These are phyloP conservation scores for Glaucomys volans DNA, from an alignment of 2,113 vertebrate genomes.

Conservation along the genomic window DNA sequence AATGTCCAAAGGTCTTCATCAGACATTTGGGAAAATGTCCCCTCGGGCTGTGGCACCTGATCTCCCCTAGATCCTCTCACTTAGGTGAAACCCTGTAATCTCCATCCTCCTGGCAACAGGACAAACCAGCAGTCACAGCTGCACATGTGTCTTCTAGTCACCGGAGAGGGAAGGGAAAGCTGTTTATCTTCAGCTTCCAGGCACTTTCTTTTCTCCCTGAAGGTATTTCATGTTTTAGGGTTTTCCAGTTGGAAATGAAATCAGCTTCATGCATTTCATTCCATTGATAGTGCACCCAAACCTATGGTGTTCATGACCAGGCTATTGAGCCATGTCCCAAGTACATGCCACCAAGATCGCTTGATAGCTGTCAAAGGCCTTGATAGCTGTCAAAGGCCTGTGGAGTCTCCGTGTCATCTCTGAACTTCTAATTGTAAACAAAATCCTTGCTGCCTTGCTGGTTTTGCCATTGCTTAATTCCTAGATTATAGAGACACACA, in stretches of 20 bases:
- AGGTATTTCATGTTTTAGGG: neutral
- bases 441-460: neutral
- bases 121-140: rapidly evolving
- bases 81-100: neutral
- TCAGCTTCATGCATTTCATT: rapidly evolving
- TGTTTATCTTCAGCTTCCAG: neutral
- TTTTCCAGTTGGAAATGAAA: neutral
- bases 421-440: neutral
- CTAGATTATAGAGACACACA: slow-evolving; percentile 1
- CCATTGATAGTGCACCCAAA: rapidly evolving
- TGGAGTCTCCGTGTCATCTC: neutral
- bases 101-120: neutral
- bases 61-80: no score
- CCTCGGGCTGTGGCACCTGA: rapidly evolving
- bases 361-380: neutral
- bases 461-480: neutral
- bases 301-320: neutral
- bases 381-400: neutral
- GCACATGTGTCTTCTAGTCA: rapidly evolving
- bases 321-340: neutral
- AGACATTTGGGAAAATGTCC: neutral
- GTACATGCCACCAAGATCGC: rapidly evolving
- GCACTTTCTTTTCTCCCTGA: neutral
- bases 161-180: neutral
- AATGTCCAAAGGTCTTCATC: neutral